Evolutionary conservation across 2,888 invertebrate genomes (phyloP).

Genomic region (Hypomecis punctinalis): DNA sequence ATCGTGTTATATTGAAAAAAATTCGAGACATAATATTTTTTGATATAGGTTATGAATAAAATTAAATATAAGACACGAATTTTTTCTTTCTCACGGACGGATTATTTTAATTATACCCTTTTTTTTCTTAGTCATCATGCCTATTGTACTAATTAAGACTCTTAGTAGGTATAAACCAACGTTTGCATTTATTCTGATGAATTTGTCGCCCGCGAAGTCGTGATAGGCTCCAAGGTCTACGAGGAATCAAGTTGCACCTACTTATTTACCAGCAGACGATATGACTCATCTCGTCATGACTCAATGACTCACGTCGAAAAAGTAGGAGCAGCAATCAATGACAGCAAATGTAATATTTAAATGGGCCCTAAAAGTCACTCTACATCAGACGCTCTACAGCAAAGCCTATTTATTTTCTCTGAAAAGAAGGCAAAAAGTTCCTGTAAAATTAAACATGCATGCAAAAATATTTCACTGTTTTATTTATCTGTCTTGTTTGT

Average conservation of each 20-base stretch:
- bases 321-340: slow-evolving; percentile 13
- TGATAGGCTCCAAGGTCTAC: slow-evolving; percentile 62
- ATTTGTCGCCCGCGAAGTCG: slow-evolving; percentile 44
- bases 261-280: slow-evolving; percentile 24
- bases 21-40: no score
- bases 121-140: no score
- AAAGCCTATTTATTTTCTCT: not conserved
- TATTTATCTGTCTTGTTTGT: not conserved
- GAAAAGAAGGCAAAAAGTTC: not conserved
- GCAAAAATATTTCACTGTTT: not conserved
- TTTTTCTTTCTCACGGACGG: no score
- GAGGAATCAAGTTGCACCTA: slow-evolving; percentile 53
- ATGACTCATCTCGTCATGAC: slow-evolving; percentile 36
- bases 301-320: slow-evolving; percentile 29
- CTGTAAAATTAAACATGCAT: not conserved
- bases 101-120: no score
- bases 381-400: not conserved
- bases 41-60: no score
- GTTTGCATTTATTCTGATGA: slow-evolving; percentile 35
- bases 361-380: not conserved
- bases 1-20: no score
- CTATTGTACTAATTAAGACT: no score
- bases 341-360: not conserved
- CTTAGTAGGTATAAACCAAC: not conserved
- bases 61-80: no score